These are phyloP conservation scores for Gymnocephalus cernua DNA, from an alignment of 2,113 vertebrate genomes.

Conservation along the genomic window DNA sequence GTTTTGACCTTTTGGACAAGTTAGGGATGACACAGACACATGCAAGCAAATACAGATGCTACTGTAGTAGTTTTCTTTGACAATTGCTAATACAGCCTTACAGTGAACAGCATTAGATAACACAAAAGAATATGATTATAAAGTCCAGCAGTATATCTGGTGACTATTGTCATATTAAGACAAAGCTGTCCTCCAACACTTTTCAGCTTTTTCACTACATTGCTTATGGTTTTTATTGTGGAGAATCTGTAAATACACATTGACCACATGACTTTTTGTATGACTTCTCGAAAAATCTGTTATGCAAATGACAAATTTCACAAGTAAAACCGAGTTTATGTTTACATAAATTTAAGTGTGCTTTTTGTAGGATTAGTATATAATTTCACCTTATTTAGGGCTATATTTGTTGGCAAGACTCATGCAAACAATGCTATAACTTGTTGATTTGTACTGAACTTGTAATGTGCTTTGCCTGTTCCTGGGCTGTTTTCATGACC, in stretches of 20 bases:
- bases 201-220: conserved; percentile 14
- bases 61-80: conserved; percentile 2
- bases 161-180: not conserved
- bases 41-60: not conserved
- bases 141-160: conserved; percentile 15
- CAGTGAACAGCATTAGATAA: not conserved
- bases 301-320: conserved; percentile 23
- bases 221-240: conserved; percentile 11
- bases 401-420: conserved; percentile 20
- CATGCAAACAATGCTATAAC: conserved; percentile 15
- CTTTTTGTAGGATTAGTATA: conserved; percentile 11
- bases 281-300: not conserved
- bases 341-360: conserved; percentile 34
- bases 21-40: conserved; percentile 23
- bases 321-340: conserved; percentile 37
- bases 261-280: not conserved
- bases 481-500: not conserved
- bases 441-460: not conserved
- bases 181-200: not conserved
- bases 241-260: conserved; percentile 4
- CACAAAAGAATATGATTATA: not conserved
- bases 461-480: not conserved
- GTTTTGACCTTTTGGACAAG: conserved; percentile 24
- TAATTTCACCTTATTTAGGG: conserved; percentile 14
- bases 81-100: conserved; percentile 5